A percentile compares a stretch with the other conserved stretches of the same genome.
Evolutionary conservation across 2,113 vertebrate genomes (phyloP).

Genomic region (Seriola quinqueradiata): DNA sequence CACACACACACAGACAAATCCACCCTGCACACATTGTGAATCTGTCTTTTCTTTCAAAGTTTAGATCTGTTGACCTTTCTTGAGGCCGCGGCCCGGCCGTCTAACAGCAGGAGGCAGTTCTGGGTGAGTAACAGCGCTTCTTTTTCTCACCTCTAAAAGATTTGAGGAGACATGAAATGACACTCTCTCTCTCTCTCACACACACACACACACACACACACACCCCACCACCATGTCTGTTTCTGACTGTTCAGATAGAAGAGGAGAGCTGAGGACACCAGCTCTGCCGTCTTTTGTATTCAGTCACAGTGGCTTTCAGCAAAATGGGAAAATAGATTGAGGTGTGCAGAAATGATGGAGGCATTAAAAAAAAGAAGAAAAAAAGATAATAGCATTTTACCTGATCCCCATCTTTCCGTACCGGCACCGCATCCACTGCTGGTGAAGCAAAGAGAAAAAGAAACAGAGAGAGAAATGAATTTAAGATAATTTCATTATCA

Average conservation of each 20-base stretch:
- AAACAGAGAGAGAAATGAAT: constrained; percentile 34
- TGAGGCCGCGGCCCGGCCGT: neutral
- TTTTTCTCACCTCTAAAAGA: constrained; percentile 35
- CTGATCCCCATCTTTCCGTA: constrained; percentile 87
- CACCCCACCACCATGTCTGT: neutral
- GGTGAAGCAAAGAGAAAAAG: constrained; percentile 47
- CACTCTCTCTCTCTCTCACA: neutral
- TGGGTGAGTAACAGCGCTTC: constrained; percentile 16
- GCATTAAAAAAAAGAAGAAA: constrained; percentile 5
- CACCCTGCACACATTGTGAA: neutral
- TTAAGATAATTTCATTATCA: constrained; percentile 27
- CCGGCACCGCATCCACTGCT: constrained; percentile 85
- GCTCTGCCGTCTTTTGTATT: constrained; percentile 17
- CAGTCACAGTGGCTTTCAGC: constrained; percentile 19
- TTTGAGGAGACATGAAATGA: constrained; percentile 22
- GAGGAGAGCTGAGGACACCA: constrained; percentile 26
- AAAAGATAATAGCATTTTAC: constrained; percentile 71
- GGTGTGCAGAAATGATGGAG: constrained; percentile 1
- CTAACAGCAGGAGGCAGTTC: constrained; percentile 27
- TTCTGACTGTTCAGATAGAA: constrained; percentile 4
- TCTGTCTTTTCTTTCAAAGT: neutral
- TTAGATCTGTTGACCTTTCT: neutral
- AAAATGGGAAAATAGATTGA: constrained; percentile 32
- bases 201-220: neutral
- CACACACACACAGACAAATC: neutral